A percentile compares a stretch with the other conserved stretches of the same genome.
Conservation (phyloP, 1,140 invertebrate species). For the Dendrolimus kikuchii region DNA sequence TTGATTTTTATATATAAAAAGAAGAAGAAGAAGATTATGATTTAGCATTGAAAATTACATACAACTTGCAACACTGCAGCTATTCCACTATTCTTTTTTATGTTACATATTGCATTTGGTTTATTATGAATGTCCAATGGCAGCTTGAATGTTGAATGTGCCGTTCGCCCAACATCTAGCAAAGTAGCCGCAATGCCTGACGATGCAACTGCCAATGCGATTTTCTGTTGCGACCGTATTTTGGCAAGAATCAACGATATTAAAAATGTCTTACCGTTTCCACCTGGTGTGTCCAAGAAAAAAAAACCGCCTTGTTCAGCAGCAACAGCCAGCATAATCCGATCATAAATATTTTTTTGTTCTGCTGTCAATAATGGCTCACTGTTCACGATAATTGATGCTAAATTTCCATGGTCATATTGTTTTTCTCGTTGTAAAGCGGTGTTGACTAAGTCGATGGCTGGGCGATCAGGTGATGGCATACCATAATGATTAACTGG, state of each 20-base stretch:
- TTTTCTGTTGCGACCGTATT: constrained; percentile 17
- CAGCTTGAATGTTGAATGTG: constrained; percentile 23
- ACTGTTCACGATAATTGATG: constrained; percentile 17
- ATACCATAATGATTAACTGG: constrained; percentile 5
- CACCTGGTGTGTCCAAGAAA: constrained; percentile 18
- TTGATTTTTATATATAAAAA: too few species aligned
- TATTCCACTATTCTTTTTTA: constrained; percentile 15
- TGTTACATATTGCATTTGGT: constrained; percentile 13
- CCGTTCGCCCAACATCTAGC: constrained; percentile 21
- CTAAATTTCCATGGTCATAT: constrained; percentile 20
- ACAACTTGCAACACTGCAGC: constrained; percentile 10
- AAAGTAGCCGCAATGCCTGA: constrained; percentile 21
- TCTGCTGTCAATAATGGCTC: constrained; percentile 16
- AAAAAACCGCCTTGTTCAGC: constrained; percentile 19
- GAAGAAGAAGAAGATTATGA: too few species aligned
- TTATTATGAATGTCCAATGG: constrained; percentile 20
- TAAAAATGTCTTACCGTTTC: constrained; percentile 21
- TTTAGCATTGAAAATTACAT: constrained; percentile 27
- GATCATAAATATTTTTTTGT: constrained; percentile 18
- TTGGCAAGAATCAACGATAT: constrained; percentile 20
- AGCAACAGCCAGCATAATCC: constrained; percentile 15
- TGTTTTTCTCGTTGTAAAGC: constrained; percentile 26
- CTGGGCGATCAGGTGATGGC: constrained; percentile 11
- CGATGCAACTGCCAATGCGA: constrained; percentile 20
- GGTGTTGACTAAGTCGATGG: constrained; percentile 18